phyloP scores from a whole-genome alignment of 2,113 vertebrate genomes.

The Dolichallabes microphthalmus region DNA sequence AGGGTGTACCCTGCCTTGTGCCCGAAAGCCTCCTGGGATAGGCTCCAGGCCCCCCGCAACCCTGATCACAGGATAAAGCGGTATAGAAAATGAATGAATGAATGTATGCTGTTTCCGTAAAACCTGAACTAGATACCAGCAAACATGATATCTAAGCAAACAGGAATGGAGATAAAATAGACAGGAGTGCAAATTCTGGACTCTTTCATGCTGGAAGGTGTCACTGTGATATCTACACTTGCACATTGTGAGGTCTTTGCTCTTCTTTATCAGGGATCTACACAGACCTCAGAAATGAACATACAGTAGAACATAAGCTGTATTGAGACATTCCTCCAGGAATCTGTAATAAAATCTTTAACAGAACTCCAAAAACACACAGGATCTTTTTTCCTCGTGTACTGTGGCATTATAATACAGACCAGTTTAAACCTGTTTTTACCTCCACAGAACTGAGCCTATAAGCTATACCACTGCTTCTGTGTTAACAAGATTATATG shows the following conservation, averaged over 20 bases:
- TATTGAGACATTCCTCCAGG: slow-evolving; percentile 3
- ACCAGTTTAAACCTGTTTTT: neutral
- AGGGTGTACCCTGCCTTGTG: no score
- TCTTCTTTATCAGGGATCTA: neutral
- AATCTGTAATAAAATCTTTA: slow-evolving; percentile 17
- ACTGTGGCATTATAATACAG: neutral
- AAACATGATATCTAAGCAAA: slow-evolving; percentile 2
- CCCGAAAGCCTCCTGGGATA: no score
- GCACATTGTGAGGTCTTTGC: slow-evolving; percentile 13
- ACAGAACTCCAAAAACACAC: neutral
- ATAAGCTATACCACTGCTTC: neutral
- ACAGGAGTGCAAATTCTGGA: slow-evolving; percentile 1
- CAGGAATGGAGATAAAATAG: slow-evolving; percentile 10
- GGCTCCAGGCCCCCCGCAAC: no score
- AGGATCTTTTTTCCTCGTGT: neutral
- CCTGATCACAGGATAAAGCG: no score
- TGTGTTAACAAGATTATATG: neutral
- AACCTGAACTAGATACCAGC: neutral
- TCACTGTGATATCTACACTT: slow-evolving; percentile 1
- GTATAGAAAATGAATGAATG: no score
- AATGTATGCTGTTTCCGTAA: no score
- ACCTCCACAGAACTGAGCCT: neutral
- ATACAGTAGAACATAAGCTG: neutral
- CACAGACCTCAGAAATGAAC: slow-evolving; percentile 1
- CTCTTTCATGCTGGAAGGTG: neutral